Base-by-base conservation (phyloP, 2,113 vertebrate genomes). In the Gallinago media region DNA sequence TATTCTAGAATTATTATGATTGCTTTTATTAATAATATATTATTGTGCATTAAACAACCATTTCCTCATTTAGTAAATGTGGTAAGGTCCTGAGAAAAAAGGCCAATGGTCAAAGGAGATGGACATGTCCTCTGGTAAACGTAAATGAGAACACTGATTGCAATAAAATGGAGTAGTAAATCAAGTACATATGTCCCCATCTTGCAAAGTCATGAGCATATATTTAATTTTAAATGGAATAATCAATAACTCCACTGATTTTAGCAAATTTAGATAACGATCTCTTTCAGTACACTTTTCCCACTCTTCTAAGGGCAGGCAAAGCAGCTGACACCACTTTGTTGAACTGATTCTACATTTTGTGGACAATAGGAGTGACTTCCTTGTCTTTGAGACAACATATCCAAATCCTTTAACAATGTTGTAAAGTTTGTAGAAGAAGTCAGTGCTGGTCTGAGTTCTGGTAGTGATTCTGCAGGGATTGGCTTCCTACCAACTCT, bases 331-430 rank as follows among this genome's bases (percentile, higher is more conserved):
- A 54, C 11, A 72, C 4, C 3, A 16, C 8, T 63, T 59, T 49
- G 34, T 75, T 38, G 50, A 79, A 55, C 10, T 34, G 21, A 66
- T 23, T 46, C 10, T n/a, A 12, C 3, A 8, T 54, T 85, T 79
- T 29, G 4, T 54, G 0, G 0, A 21, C 16, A 63, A 8, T 5
- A 55, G 4, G 12, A 50, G 7, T 18, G 12, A 62, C 47, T 50
- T 72, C 4, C 6, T 70, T 50, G 18, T 46, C 32, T 89, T 67
- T 75, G 61, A 88, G 61, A 22, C 11, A 85, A 13, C 9, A 26
- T 1, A 0, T 31, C 31, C 52, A 67, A 88, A 81, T 21, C 4
- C 7, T 75, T 8, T n/a, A 63, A 63, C 20, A 32, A 21, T 31
- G 7, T n/a, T 1, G 1, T 23, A 38, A 14, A 44, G 7, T 56